Evolutionary conservation across 2,113 vertebrate genomes (phyloP), one percentile per base, ranked within the genome.

Genomic region (Bubo scandiacus): DNA sequence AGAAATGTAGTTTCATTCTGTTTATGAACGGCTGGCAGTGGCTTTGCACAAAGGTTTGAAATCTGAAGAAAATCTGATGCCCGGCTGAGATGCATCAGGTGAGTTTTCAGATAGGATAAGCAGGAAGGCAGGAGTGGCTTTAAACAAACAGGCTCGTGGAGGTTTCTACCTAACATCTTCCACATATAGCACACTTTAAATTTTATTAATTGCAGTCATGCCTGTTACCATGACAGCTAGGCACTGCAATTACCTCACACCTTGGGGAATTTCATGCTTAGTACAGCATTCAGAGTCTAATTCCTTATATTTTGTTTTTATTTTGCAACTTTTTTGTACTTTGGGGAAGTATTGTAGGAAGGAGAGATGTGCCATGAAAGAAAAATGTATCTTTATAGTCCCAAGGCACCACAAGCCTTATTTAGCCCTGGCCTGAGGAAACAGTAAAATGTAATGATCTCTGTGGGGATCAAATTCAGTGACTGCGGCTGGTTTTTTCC

Each of bases 161-260:
- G 49, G 25, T 73, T 90, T 81, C 42, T 51, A 23, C 58, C 63
- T 43, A 43, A n/a, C 45, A 27, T 80, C 86, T 94, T 87, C 74
- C 91, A 70, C 58, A 27, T 61, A 58, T 3, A 95, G 73, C 10
- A 40, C 58, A 30, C 38, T 61, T 95, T 68, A 87, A 78, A 85
- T 80, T 74, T 57, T 96, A 91, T 96, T 94, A 92, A 96, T 82
- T 93, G 71, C 61, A 87, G 65, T 72, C 1, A 0, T 81, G 66
- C 70, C 81, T 82, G 90, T 94, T 96, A 73, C 94, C 90, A 81
- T 94, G 88, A 92, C 95, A 97, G 88, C 95, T 72, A 86, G 68
- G 32, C 81, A 71, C 82, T 97, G 81, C 66, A 85, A 40, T 90
- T 90, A 90, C 88, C 72, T 97, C 72, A 30, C 74, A 93, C 90